Base-by-base conservation (phyloP, 2,797 vertebrate species). In the Megalops cyprinoides region DNA sequence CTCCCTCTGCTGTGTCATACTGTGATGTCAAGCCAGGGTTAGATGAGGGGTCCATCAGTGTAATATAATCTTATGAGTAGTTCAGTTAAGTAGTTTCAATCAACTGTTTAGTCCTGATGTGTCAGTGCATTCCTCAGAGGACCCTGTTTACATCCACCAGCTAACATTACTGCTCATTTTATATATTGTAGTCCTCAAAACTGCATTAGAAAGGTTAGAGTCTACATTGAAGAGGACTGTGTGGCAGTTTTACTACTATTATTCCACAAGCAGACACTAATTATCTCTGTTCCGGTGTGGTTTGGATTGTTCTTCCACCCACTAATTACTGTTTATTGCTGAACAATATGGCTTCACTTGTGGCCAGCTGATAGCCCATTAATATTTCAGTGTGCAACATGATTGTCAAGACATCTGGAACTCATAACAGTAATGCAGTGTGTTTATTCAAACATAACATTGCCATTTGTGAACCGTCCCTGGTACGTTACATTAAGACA, bases 301-400 rank as follows among this genome's bases (percentile, higher is more conserved):
- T 39, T 39, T 18, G 15, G 28, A 37, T 18, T 69, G 15, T 1
- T 9, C 25, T 20, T 2, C 37, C 67, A 34, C 31, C 15, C 31
- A 18, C 31, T 65, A 37, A 37, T 65, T 65, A 10, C 62, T 65
- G 15, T 53, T n/a, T 3, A 37, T 3, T 20, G 67, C 37, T 15
- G 23, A 9, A 6, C 25, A 71, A 8, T 44, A 39, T 23, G 37
- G 18, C 67, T 44, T 65, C 28, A 25, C 20, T 44, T 44, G 37
- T n/a, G 67, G 39, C 67, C 37, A 71, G 37, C 10, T 20, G 31
- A 34, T 67, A 20, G 67, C 8, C 6, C 67, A 71, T 71, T 42
- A 71, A 71, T 71, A 42, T 44, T 71, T 71, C 28, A 71, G 62
- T 67, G 18, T 67, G 34, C 34, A 28, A 10, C 28, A 67, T 37